Conservation (phyloP, 2,797 vertebrate genomes). For the Acanthurus tractus region DNA sequence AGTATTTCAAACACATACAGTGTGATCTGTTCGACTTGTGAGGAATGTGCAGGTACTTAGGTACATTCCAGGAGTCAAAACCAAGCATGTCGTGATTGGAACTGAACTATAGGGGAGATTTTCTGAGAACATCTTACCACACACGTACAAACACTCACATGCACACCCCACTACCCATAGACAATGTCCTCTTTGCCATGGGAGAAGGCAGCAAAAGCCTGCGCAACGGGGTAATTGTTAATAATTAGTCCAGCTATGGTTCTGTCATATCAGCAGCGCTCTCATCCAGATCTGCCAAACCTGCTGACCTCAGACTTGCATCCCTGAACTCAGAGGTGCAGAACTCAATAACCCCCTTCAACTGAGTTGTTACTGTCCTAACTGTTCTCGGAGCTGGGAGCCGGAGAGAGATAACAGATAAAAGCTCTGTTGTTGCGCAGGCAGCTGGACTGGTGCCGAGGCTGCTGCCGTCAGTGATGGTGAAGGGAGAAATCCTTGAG, state of each 20-base stretch:
- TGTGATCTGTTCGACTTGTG: slow-evolving; percentile 36
- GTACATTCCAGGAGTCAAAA: slow-evolving; percentile 30
- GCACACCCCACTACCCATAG: slow-evolving; percentile 22
- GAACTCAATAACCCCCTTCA: slow-evolving; percentile 50
- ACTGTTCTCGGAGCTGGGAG: slow-evolving; percentile 48
- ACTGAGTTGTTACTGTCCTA: slow-evolving; percentile 41
- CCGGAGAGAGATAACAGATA: slow-evolving; percentile 34
- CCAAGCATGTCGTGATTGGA: slow-evolving; percentile 49
- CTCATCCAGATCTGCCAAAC: slow-evolving; percentile 59
- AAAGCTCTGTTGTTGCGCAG: slow-evolving; percentile 37
- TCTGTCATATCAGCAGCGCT: slow-evolving; percentile 74
- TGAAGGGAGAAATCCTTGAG: slow-evolving; percentile 27
- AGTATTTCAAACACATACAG: slow-evolving; percentile 42
- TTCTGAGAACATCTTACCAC: slow-evolving; percentile 35
- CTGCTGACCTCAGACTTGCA: slow-evolving; percentile 69
- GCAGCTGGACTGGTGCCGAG: slow-evolving; percentile 29
- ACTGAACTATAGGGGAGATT: slow-evolving; percentile 21
- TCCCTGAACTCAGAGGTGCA: slow-evolving; percentile 49
- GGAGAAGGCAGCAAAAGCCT: background rate
- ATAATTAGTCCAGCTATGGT: slow-evolving; percentile 68
- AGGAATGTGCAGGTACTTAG: slow-evolving; percentile 37
- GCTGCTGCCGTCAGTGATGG: slow-evolving; percentile 11
- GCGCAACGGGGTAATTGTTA: slow-evolving; percentile 60
- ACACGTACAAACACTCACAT: slow-evolving; percentile 18
- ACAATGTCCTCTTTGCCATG: slow-evolving; percentile 20